A percentile compares a stretch with the other conserved stretches of the same genome.
phyloP scores from a whole-genome alignment of 2,797 vertebrate species.

The Lepilemur ruficaudatus region DNA sequence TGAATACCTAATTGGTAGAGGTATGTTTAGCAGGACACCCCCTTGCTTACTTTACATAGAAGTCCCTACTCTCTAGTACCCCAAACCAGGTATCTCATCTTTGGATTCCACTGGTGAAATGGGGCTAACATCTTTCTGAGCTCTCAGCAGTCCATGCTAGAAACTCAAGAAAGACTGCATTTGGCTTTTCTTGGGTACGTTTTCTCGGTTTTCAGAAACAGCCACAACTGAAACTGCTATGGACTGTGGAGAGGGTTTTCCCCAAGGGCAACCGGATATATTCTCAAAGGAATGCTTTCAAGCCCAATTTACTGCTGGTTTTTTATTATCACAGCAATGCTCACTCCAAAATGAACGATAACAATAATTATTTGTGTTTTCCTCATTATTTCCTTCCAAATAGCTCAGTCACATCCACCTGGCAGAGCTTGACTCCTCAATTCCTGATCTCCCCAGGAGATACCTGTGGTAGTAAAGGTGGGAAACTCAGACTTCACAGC shows the following conservation, averaged over 20 bases:
- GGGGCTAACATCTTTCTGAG: not conserved
- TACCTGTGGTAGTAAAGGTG: accelerated
- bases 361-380: not conserved
- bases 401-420: not conserved
- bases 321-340: not conserved
- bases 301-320: not conserved
- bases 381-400: not conserved
- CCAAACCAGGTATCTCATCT: not conserved
- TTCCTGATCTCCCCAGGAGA: not conserved
- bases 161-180: not conserved
- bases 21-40: not conserved
- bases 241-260: not conserved
- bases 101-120: not conserved
- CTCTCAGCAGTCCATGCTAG: not conserved
- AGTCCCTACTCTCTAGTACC: no score
- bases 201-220: not conserved
- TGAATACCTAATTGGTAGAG: not conserved
- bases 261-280: not conserved
- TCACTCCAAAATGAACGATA: not conserved
- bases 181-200: not conserved
- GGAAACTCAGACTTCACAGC: not conserved
- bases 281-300: not conserved
- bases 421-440: not conserved
- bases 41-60: not conserved
- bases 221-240: not conserved